phyloP scores from a whole-genome alignment of 2,113 vertebrate species.

The Pao palembangensis region DNA sequence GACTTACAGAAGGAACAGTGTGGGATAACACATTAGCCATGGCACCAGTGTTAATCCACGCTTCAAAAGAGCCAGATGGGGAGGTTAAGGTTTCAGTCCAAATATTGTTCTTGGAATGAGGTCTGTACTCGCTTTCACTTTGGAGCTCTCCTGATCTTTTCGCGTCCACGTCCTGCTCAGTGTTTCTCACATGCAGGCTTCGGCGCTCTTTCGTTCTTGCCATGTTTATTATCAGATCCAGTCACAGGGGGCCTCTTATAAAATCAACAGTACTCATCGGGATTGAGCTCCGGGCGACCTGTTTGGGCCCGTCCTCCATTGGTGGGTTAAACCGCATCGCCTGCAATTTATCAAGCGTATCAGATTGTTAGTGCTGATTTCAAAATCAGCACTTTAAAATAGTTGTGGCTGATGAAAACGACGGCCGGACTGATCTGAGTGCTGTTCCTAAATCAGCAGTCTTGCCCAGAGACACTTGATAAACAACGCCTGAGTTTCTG shows the following conservation, averaged over 20 bases:
- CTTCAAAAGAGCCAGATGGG: slow-evolving; percentile 80
- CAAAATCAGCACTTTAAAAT: slow-evolving; percentile 35
- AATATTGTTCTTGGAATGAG: slow-evolving; percentile 80
- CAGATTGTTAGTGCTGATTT: slow-evolving; percentile 36
- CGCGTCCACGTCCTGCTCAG: slow-evolving; percentile 47
- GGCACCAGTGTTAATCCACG: slow-evolving; percentile 76
- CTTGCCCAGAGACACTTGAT: slow-evolving; percentile 56
- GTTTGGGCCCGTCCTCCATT: slow-evolving; percentile 31
- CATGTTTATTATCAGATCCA: slow-evolving; percentile 72
- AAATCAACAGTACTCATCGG: slow-evolving; percentile 66
- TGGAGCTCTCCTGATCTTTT: slow-evolving; percentile 44
- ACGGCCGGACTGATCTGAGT: slow-evolving; percentile 22
- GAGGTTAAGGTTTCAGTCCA: slow-evolving; percentile 76
- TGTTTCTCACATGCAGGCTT: slow-evolving; percentile 42
- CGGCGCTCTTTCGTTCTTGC: slow-evolving; percentile 43
- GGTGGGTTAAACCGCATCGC: slow-evolving; percentile 32
- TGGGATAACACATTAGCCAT: slow-evolving; percentile 67
- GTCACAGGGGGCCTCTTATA: slow-evolving; percentile 59
- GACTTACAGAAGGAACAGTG: slow-evolving; percentile 65
- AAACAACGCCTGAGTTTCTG: slow-evolving; percentile 62
- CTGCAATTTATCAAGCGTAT: slow-evolving; percentile 45
- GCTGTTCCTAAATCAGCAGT: slow-evolving; percentile 61
- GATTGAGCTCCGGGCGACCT: slow-evolving; percentile 42
- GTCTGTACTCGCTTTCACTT: slow-evolving; percentile 54
- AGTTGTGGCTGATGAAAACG: too few relatives aligned